phyloP scores from a whole-genome alignment of 2,113 vertebrate species.

The Steatornis caripensis region DNA sequence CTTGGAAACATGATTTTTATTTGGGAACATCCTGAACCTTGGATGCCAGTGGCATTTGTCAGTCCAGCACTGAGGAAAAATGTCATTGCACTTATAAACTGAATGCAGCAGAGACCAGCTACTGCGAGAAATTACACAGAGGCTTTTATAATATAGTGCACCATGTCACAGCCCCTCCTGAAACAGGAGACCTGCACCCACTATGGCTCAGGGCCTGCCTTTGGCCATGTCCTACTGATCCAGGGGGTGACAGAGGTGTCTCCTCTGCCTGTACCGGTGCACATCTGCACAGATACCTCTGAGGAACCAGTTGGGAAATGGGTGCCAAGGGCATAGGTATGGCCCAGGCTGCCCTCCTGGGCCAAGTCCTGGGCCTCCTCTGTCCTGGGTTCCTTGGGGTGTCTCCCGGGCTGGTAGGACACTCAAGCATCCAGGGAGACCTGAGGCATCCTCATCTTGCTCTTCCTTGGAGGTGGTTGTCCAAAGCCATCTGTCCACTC shows the following conservation, averaged over 20 bases:
- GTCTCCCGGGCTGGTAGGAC: neutral
- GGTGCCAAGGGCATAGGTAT: neutral
- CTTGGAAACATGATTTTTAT: neutral
- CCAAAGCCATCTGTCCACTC: neutral
- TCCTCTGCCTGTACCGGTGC: neutral
- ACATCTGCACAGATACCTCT: neutral
- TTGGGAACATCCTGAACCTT: neutral
- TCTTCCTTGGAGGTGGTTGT: neutral
- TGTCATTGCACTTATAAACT: neutral
- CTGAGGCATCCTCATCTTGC: neutral
- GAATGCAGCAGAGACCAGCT: neutral
- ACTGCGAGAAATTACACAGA: neutral
- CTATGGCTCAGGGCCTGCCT: neutral
- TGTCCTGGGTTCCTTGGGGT: accelerated
- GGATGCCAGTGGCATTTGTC: neutral
- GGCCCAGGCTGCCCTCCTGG: neutral
- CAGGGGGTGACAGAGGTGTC: neutral
- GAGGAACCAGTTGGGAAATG: neutral
- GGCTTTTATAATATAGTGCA: neutral
- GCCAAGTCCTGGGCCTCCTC: neutral
- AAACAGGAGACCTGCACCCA: accelerated
- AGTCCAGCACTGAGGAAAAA: neutral
- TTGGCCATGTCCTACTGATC: neutral
- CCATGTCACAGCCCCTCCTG: neutral
- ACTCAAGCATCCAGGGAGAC: neutral